Evolutionary conservation across 92 coral and sea anemone genomes (phyloP), one percentile per base, ranked within the genome.

Genomic region (Porites divaricata): DNA sequence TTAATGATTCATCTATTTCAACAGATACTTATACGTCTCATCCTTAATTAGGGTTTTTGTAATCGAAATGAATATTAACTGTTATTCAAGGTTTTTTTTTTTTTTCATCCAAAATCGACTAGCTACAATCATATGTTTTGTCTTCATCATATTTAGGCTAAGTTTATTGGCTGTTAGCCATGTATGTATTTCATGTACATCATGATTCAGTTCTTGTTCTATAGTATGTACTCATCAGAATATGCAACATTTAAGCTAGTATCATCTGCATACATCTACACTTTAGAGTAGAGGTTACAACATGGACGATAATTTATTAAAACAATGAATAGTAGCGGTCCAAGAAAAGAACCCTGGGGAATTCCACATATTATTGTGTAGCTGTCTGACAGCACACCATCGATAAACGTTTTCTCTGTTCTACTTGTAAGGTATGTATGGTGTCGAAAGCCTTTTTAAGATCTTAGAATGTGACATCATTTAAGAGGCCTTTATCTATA

Each of bases 1-100:
- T 28, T 28, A 28, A 28, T 28, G 41, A 64, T 64, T 19, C 8
- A 64, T 19, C 25, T 12, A 19, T 21, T 17, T 21, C 69, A 64
- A 64, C 69, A 64, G 69, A 64, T 64, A 64, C 20, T 64, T 64
- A 64, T 19, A 64, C 20, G 26, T 64, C 69, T 64, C 69, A n/a
- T 64, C 26, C 26, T 28, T 64, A 64, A 10, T 4, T 20, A 64
- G 23, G 41, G 69, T 23, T 21, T 21, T 64, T 64, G 22, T 26
- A 64, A 64, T 0, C 69, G 26, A 64, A 28, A 5, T 64, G 16
- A 61, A 61, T 61, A 12, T 61, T 61, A 61, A 12, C 16, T 61
- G 16, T n/a, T 17, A 16, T 24, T 63, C 41, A 28, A 28, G 41
- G 41, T 28, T 2, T 28, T 28, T 1, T 28, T 28, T 4, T 8